These are phyloP conservation scores for Amphilophus citrinellus DNA, from an alignment of 2,113 vertebrate species.

Conservation along the genomic window DNA sequence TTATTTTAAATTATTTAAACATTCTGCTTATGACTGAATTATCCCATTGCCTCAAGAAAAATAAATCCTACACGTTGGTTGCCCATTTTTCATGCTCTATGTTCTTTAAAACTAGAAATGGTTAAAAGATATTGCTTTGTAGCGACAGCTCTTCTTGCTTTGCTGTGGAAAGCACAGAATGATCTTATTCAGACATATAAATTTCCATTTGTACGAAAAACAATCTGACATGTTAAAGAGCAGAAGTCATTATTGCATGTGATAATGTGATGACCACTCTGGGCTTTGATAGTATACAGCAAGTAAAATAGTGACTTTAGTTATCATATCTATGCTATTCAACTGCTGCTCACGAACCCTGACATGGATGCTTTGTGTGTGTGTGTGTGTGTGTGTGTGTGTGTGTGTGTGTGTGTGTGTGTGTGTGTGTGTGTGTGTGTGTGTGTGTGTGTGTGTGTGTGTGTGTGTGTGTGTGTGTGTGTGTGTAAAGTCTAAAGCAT, in stretches of 20 bases:
- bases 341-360: slow-evolving; percentile 10
- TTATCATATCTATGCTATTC: neutral
- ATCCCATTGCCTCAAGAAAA: neutral
- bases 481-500: slow-evolving; percentile 85
- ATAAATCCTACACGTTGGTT: neutral
- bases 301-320: neutral
- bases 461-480: slow-evolving; percentile 35
- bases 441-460: slow-evolving; percentile 28
- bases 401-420: slow-evolving; percentile 36
- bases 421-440: slow-evolving; percentile 54
- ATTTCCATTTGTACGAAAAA: neutral
- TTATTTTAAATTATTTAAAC: neutral
- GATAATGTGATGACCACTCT: neutral
- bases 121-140: neutral
- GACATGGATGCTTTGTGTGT: neutral
- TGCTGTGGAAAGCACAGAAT: too few species aligned
- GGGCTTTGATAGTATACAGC: neutral
- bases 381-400: slow-evolving; percentile 30
- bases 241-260: neutral
- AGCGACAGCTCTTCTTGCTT: too few species aligned
- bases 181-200: neutral
- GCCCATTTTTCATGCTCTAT: neutral
- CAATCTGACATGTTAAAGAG: neutral
- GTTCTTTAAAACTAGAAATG: neutral
- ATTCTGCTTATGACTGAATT: neutral